Base-by-base conservation (phyloP, 2,888 invertebrate genomes). In the Andrena flavipes region DNA sequence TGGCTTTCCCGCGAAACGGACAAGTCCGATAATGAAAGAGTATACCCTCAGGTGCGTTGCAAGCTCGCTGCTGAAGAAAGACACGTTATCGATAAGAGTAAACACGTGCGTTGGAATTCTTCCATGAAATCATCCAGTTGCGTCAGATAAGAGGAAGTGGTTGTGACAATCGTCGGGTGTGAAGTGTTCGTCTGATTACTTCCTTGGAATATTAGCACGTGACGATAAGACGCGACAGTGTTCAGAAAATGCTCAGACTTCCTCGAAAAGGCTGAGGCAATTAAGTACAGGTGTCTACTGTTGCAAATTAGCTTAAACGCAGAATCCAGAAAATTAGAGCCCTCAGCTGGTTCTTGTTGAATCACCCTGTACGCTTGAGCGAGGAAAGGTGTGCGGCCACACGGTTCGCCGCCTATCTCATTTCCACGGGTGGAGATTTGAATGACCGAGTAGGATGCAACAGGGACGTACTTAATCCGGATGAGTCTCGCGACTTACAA, bases 391-490 rank as follows among this genome's bases (percentile, higher is more conserved):
- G 84, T 84, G 74, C 62, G 82, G 83, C 69, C 75, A 84, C 84
- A 78, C 68, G 76, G 42, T 23, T 51, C 85, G 67, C 88, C 82
- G 84, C 73, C 84, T 82, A 84, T 87, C 86, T 86, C 80, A 85
- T 88, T 87, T 84, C 86, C 81, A 84, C 84, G 82, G 78, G 88
- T 84, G 86, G 90, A 89, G 91, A 91, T 89, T 90, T 87, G 90
- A 91, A 91, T 87, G 90, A 89, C 88, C 88, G 89, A 84, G 88
- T 88, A 90, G 84, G 86, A 87, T 78, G 74, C 69, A 69, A 59
- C 87, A 90, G 88, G 88, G 88, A 86, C 85, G 88, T 79, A 88
- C 69, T 79, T 56, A 73, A 79, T 65, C 63, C 69, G 68, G 63
- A 77, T 54, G 67, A 75, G 56, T 70, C 13, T 35, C 56, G 20